Evolutionary conservation across 2,888 invertebrate species (phyloP), one percentile per base, ranked within the genome.

Genomic region (Copidosoma aretas): DNA sequence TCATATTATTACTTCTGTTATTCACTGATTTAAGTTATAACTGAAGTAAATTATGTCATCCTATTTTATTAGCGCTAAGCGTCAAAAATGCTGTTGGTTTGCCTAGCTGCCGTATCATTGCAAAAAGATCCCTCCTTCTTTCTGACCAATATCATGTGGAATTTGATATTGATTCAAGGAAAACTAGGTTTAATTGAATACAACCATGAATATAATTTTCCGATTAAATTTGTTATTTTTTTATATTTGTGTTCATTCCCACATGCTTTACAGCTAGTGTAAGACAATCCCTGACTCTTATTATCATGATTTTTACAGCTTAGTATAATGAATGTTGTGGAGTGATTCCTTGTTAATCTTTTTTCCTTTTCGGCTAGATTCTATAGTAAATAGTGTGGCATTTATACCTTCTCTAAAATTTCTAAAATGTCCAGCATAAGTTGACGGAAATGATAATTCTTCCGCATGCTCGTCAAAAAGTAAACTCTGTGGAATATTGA

Each of bases 41-140:
- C 39, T 53, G 59, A 4, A 68, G n/a, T 21, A 68, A 46, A 43
- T 49, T 24, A n/a, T 46, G 14, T 63, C 78, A 76, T 46, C 64
- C 60, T 2, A 64, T 59, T 62, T 85, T 84, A 74, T 84, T 84
- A 0, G 83, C 83, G 77, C 84, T 83, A 75, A 84, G 17, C 74
- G 83, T 80, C 74, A 82, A 61, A 79, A 84, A 75, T 74, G 78
- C 74, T 73, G 83, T 82, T 68, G 82, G 84, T 71, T 73, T 75
- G 17, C 83, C 83, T 19, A 78, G 71, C 74, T 84, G 83, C 41
- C 83, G 59, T 19, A 83, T 84, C 80, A 82, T 84, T 15, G 83
- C 82, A 64, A 83, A 83, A 54, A 83, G 72, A 74, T 84, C 80
- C 74, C 75, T 77, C 77, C 83, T 83, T 1, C 80, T 67, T 59